phyloP scores from a whole-genome alignment of 1,140 invertebrate species.

The Nephotettix cincticeps region DNA sequence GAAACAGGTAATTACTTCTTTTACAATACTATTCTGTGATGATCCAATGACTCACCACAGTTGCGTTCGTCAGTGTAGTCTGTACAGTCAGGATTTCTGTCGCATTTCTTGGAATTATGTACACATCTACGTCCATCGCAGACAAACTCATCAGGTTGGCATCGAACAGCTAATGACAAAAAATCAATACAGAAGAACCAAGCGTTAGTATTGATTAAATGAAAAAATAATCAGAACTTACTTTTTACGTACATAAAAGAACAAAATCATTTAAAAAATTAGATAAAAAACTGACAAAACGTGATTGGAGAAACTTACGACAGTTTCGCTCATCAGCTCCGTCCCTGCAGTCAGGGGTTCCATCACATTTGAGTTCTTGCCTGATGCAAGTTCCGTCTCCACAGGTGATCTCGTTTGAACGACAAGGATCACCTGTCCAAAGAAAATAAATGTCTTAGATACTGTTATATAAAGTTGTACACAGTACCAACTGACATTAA shows the following conservation, averaged over 20 bases:
- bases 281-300: neutral
- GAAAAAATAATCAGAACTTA: too few relatives aligned
- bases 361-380: constrained; percentile 59
- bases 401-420: constrained; percentile 58
- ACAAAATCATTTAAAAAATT: too few relatives aligned
- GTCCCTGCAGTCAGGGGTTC: constrained; percentile 59
- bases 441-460: too few relatives aligned
- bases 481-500: too few relatives aligned
- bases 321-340: constrained; percentile 71
- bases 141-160: constrained; percentile 43
- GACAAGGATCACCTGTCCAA: neutral
- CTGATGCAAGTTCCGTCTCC: constrained; percentile 66
- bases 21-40: neutral
- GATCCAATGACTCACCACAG: constrained; percentile 44
- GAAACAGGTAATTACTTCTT: too few relatives aligned
- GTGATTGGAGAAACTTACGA: constrained; percentile 25
- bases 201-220: too few relatives aligned
- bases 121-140: constrained; percentile 47
- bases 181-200: too few relatives aligned
- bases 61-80: constrained; percentile 59
- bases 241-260: too few relatives aligned
- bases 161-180: constrained; percentile 19
- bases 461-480: too few relatives aligned
- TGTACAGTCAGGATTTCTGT: constrained; percentile 57
- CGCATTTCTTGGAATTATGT: constrained; percentile 49